Evolutionary conservation across 92 coral and sea anemone species (phyloP), one percentile per base, ranked within the genome.

Genomic region (Siderastrea radians): DNA sequence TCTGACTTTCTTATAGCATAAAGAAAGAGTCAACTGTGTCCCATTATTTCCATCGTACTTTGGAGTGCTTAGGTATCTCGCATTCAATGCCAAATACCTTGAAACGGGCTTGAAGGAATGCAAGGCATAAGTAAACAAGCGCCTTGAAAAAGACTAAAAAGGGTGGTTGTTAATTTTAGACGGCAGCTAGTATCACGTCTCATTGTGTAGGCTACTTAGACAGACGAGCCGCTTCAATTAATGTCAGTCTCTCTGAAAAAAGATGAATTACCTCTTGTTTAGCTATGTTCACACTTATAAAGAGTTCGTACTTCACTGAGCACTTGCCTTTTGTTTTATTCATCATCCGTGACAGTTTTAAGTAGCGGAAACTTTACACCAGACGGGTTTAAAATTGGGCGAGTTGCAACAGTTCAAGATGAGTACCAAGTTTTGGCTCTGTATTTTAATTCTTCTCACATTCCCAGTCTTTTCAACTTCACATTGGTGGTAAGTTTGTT

Each of bases 401-500:
- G 49, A 19, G 52, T 46, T 14, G 48, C 19, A 53, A 17, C 61
- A 6, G 15, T 55, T 15, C 64, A 74, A 38, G 9, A 71, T 80
- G 90, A 16, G 17, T 46, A 49, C 1, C 17, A 5, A 67, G 6
- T 13, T 69, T 71, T 68, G 58, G 17, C 75, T 85, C 54, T 85
- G 54, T n/a, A 8, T 68, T 49, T 0, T 73, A 65, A 7, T 13
- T 74, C 60, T 78, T 10, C 19, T 60, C 65, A 7, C 17, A 55
- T 50, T 66, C 82, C 70, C 76, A 77, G 11, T 50, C 53, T 60
- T 55, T 60, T 12, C 93, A 64, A 4, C 76, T n/a, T 86, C 91
- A 3, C 91, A 90, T 68, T 93, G 96, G 96, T 93, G 96, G 96
- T 93, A 74, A 86, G 96, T 89, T 73, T 49, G 45, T 19, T 26